A percentile compares a stretch with the other conserved stretches of the same genome.
Evolutionary conservation across 2,888 invertebrate genomes (phyloP).

Genomic region (Mythimna impura): DNA sequence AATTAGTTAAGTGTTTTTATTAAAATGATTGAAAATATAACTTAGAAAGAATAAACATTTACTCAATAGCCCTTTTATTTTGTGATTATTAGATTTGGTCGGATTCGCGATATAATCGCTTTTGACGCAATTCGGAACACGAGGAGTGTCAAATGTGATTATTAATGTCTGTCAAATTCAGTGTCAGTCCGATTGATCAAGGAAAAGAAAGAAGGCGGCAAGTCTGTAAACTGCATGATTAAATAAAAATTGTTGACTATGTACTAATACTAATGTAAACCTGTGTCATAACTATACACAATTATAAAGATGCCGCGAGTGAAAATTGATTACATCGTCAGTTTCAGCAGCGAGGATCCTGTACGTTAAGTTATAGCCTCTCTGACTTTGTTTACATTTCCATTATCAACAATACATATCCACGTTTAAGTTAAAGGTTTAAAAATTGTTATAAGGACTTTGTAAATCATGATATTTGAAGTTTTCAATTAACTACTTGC

Average conservation of each 20-base stretch:
- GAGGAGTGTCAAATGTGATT: background rate
- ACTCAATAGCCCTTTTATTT: no score
- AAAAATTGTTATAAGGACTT: background rate
- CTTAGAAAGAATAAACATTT: no score
- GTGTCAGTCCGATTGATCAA: background rate
- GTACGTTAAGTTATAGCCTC: conserved; percentile 84
- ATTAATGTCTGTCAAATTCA: no score
- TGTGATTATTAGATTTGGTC: no score
- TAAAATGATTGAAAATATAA: no score
- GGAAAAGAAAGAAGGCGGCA: background rate
- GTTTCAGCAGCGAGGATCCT: conserved; percentile 94
- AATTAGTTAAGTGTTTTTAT: no score
- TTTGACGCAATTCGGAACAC: no score
- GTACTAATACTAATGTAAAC: background rate
- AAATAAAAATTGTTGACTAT: background rate
- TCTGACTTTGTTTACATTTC: conserved; percentile 5
- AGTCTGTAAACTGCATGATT: background rate
- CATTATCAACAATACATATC: background rate
- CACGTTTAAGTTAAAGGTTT: background rate
- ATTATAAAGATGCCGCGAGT: conserved; percentile 91
- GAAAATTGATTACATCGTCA: conserved; percentile 92
- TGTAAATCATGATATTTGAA: background rate
- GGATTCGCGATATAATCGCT: no score
- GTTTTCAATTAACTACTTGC: background rate
- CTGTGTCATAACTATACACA: background rate